Evolutionary conservation across 2,888 invertebrate species (phyloP).

Genomic region (Erynnis tages): DNA sequence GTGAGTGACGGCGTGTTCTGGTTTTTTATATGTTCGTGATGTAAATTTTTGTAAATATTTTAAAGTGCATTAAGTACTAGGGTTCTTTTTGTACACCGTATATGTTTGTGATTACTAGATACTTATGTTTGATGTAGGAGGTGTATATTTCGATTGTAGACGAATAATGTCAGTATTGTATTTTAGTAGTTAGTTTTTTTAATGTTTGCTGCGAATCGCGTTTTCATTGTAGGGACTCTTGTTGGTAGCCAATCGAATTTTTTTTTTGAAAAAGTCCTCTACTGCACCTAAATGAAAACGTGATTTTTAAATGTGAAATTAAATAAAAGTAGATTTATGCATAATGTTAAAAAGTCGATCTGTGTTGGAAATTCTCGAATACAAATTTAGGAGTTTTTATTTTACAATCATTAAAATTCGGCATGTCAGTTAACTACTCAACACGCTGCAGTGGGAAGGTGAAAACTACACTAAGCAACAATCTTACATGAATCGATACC

Average conservation of each 20-base stretch:
- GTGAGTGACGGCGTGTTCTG: constrained; percentile 41
- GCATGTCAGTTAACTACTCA: not conserved
- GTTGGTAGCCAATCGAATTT: no score
- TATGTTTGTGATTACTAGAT: constrained; percentile 58
- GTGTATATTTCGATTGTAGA: constrained; percentile 62
- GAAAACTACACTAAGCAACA: no score
- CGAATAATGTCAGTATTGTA: constrained; percentile 66
- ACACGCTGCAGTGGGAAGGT: no score
- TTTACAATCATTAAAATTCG: not conserved
- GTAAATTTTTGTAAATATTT: constrained; percentile 66
- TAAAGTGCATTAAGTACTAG: constrained; percentile 37
- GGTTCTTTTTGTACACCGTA: constrained; percentile 47
- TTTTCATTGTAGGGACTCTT: constrained; percentile 5
- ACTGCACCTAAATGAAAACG: not conserved
- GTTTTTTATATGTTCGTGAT: constrained; percentile 42
- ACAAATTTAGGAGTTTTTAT: not conserved
- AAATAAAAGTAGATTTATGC: constrained; percentile 7
- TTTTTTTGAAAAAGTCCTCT: not conserved
- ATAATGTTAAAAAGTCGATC: constrained; percentile 19
- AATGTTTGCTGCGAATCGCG: constrained; percentile 39
- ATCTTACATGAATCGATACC: no score
- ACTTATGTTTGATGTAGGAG: constrained; percentile 42
- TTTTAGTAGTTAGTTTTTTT: constrained; percentile 54
- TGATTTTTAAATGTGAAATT: constrained; percentile 6
- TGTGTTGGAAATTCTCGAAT: constrained; percentile 22